Conservation (phyloP, 2,113 vertebrate genomes). For the Galeopterus variegatus region DNA sequence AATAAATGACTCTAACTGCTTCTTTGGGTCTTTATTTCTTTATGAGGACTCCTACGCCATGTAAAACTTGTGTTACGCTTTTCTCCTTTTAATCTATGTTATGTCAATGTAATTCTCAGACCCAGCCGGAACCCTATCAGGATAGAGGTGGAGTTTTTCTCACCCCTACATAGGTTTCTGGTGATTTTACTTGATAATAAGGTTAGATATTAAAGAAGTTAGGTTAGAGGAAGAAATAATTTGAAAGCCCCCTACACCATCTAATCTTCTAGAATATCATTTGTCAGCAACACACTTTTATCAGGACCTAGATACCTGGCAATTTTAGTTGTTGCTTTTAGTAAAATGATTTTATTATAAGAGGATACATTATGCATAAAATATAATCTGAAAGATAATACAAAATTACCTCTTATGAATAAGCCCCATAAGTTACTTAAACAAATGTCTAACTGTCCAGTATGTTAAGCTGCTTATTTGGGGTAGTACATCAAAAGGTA, state of each 20-base stretch:
- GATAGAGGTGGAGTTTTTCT: no score
- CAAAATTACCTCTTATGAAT: neutral
- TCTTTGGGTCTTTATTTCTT: no score
- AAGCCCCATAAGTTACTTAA: neutral
- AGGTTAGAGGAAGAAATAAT: neutral
- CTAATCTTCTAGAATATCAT: neutral
- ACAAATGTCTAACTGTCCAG: neutral
- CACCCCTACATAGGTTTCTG: neutral
- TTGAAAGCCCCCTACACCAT: neutral
- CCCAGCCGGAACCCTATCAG: no score
- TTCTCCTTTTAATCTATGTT: no score
- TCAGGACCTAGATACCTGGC: neutral
- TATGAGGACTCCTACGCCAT: no score
- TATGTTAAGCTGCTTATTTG: slow-evolving; percentile 41
- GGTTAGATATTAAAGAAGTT: neutral
- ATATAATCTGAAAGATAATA: neutral
- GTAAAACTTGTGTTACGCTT: no score
- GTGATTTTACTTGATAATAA: neutral
- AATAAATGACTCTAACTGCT: no score
- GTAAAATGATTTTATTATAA: neutral
- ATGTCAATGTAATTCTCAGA: no score
- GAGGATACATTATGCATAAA: neutral
- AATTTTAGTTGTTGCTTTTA: neutral
- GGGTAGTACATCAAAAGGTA: slow-evolving; percentile 34
- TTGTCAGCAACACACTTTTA: neutral